These are phyloP conservation scores for Picathartes gymnocephalus DNA, from an alignment of 2,113 vertebrate species.

Conservation along the genomic window DNA sequence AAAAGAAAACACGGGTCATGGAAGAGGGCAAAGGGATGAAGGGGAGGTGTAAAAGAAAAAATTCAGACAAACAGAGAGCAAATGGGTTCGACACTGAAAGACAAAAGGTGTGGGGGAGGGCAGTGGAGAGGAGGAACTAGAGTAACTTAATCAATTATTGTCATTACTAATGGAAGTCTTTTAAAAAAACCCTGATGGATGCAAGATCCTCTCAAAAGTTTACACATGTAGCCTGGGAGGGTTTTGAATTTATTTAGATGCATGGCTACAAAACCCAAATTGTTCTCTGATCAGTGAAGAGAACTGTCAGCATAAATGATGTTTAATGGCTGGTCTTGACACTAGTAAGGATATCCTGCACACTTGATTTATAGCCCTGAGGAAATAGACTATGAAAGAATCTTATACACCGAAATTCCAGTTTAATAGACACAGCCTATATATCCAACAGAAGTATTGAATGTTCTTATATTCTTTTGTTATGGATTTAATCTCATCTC, in stretches of 20 bases:
- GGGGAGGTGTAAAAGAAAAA: not conserved
- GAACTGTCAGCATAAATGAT: not conserved
- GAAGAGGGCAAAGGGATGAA: not conserved
- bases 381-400: not conserved
- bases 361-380: not conserved
- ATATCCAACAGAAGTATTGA: not conserved
- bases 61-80: not conserved
- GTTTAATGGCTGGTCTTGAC: not conserved
- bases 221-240: not conserved
- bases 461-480: not conserved
- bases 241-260: constrained; percentile 11
- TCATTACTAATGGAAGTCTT: not conserved
- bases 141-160: not conserved
- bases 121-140: not conserved
- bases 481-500: not conserved
- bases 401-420: not conserved
- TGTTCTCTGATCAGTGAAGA: not conserved
- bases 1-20: not conserved
- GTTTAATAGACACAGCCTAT: not conserved
- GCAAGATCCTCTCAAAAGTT: not conserved
- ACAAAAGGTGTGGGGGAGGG: not conserved
- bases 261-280: not conserved
- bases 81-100: not conserved
- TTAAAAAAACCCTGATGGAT: not conserved
- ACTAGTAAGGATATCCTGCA: not conserved